These are phyloP conservation scores for Phainopepla nitens DNA, from an alignment of 2,113 vertebrate species.

Conservation along the genomic window DNA sequence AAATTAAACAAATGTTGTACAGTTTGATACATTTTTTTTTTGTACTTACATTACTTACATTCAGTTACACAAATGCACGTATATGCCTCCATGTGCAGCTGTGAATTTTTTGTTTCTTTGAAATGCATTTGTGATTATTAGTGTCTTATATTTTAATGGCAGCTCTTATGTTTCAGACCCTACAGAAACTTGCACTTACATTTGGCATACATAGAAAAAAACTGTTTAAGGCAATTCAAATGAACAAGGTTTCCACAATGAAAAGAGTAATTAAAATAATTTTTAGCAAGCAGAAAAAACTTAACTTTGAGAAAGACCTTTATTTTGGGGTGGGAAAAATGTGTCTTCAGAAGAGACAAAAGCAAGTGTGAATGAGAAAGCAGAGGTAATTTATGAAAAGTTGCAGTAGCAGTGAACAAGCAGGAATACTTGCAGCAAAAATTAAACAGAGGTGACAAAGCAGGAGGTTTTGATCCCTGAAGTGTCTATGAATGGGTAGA, in stretches of 20 bases:
- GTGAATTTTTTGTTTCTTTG: neutral
- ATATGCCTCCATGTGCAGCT: neutral
- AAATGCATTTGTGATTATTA: neutral
- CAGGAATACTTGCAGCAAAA: neutral
- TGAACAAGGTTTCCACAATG: neutral
- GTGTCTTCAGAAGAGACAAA: neutral
- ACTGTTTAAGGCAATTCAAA: neutral
- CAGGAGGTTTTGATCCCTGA: neutral
- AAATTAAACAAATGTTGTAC: neutral
- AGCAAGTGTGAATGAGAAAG: neutral
- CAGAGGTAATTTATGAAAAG: neutral
- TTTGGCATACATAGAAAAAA: neutral
- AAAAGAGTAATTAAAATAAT: neutral
- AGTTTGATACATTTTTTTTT: neutral
- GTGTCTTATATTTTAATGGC: neutral
- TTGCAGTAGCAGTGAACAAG: neutral
- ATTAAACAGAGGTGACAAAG: neutral
- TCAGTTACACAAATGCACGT: neutral
- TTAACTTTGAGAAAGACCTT: neutral
- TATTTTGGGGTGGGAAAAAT: rapidly evolving
- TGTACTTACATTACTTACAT: neutral
- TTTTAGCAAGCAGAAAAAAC: neutral
- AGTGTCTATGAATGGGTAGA: rapidly evolving
- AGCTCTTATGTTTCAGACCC: neutral
- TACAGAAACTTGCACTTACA: neutral